Conservation (phyloP, 2,888 invertebrate genomes). For the Drosophila macrospina region DNA sequence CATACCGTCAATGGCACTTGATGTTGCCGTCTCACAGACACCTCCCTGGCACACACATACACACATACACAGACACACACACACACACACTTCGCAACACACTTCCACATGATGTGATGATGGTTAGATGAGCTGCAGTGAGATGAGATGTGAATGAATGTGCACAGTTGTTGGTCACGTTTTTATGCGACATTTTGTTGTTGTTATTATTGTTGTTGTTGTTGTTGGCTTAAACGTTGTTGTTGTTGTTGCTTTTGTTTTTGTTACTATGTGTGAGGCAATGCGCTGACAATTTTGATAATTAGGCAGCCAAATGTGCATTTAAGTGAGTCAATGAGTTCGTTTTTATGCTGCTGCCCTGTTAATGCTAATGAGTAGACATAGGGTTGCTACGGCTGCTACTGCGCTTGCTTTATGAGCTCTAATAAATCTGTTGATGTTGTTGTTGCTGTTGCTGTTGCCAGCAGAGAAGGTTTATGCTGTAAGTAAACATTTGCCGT, state of each 20-base stretch:
- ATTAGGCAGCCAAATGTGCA: conserved; percentile 72
- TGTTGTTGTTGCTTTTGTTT: conserved; percentile 20
- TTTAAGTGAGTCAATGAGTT: conserved; percentile 49
- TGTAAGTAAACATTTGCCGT: conserved; percentile 5
- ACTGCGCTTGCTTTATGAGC: conserved; percentile 13
- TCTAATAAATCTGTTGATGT: background rate
- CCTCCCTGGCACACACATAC: too few species aligned
- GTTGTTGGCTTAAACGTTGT: conserved; percentile 20
- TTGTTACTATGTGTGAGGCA: conserved; percentile 32
- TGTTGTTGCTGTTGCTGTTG: background rate
- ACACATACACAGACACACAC: conserved; percentile 6
- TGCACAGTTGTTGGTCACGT: conserved; percentile 65
- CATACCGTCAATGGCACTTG: conserved; percentile 74
- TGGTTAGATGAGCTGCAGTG: conserved; percentile 39
- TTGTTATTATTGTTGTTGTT: conserved; percentile 6
- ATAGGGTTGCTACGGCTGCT: background rate
- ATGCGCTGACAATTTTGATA: conserved; percentile 66
- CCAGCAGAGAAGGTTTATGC: conserved; percentile 11
- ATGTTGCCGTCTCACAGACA: conserved; percentile 29
- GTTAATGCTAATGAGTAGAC: conserved; percentile 6
- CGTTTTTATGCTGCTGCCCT: conserved; percentile 29
- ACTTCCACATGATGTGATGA: conserved; percentile 34
- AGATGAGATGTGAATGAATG: conserved; percentile 39
- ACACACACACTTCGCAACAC: background rate
- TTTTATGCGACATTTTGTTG: conserved; percentile 55